Percentiles rank a stretch among this genome's conserved stretches.
These are phyloP conservation scores for Ditylenchus weischeri DNA, from an alignment of 2,888 invertebrate species.

Conservation along the genomic window DNA sequence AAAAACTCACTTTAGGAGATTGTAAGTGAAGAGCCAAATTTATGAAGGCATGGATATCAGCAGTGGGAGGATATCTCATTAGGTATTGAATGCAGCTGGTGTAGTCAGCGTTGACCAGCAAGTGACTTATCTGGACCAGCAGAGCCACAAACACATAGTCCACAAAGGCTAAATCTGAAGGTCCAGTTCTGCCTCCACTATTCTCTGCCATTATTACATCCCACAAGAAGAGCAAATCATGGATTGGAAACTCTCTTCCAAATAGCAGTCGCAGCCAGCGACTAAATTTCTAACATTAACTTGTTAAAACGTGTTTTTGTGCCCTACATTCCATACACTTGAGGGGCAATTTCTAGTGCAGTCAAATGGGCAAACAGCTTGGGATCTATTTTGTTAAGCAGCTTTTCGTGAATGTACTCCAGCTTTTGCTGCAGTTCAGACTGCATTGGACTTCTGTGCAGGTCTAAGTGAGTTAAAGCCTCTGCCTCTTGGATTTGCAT, in stretches of 20 bases:
- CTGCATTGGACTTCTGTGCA: constrained; percentile 9
- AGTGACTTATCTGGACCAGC: constrained; percentile 71
- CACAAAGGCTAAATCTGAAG: constrained; percentile 61
- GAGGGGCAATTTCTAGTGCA: constrained; percentile 75
- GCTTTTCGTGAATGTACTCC: constrained; percentile 63
- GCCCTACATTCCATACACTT: constrained; percentile 77
- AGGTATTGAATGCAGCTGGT: constrained; percentile 68
- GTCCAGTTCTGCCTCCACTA: constrained; percentile 63
- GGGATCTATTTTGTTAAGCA: constrained; percentile 68
- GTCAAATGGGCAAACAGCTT: constrained; percentile 70
- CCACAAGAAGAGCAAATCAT: constrained; percentile 76
- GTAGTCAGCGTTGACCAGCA: constrained; percentile 66
- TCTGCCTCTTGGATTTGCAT: constrained; percentile 42
- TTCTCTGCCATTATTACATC: constrained; percentile 77
- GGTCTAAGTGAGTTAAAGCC: constrained; percentile 5
- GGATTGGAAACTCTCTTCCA: constrained; percentile 77
- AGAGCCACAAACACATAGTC: constrained; percentile 75
- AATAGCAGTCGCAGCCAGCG: constrained; percentile 80
- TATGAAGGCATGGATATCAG: constrained; percentile 68
- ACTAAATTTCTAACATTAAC: constrained; percentile 61
- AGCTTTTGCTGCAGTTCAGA: constrained; percentile 44
- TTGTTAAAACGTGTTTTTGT: neutral
- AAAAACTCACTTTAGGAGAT: constrained; percentile 61
- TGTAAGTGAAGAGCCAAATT: constrained; percentile 66
- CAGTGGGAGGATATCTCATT: constrained; percentile 70